Evolutionary conservation across 2,888 invertebrate genomes (phyloP), one percentile per base, ranked within the genome.

Genomic region (Euplagia quadripunctaria): DNA sequence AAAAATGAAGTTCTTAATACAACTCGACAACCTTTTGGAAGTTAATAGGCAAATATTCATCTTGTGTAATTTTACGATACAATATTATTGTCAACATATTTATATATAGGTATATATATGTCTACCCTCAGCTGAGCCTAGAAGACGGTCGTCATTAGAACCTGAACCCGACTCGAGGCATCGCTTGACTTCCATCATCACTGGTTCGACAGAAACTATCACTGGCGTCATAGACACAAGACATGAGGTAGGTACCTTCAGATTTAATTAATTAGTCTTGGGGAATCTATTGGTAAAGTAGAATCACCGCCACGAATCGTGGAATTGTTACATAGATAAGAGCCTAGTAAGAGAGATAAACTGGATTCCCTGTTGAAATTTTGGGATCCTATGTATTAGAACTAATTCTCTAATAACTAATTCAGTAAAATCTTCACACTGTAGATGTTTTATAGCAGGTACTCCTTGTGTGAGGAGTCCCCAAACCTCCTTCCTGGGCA

Each of bases 201-300:
- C 97, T 0, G 97, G 97, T 0, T 97, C 97, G 7, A 97, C 97
- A 0, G 97, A 97, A 88, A 97, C 97, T 7, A 97, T 97, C 73
- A 97, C 96, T 31, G 97, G 97, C 0, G 94, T 97, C 46, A 97
- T 97, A 68, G 97, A 97, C 83, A 97, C 97, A 0, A 95, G 96
- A 79, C 95, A 96, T 80, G 96, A 97, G 90, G 94, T 94, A 86
- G 69, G 20, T 58, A 58, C 31, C 52, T 12, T 20, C 17, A 14
- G 5, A 52, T 49, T 49, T 52, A 17, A 7, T 51, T 41, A 9
- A 58, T 20, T 58, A 58, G 9, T 11, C 9, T 11, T 9, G 31
- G 43, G 43, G 6, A 46, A 46, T 46, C 43, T 8, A 31, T 31
- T 46, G 43, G 43, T 17, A 5, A 0, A 52, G 17, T 17, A 17